Base-by-base conservation (phyloP, 2,888 invertebrate species). In the Stramonita haemastoma region DNA sequence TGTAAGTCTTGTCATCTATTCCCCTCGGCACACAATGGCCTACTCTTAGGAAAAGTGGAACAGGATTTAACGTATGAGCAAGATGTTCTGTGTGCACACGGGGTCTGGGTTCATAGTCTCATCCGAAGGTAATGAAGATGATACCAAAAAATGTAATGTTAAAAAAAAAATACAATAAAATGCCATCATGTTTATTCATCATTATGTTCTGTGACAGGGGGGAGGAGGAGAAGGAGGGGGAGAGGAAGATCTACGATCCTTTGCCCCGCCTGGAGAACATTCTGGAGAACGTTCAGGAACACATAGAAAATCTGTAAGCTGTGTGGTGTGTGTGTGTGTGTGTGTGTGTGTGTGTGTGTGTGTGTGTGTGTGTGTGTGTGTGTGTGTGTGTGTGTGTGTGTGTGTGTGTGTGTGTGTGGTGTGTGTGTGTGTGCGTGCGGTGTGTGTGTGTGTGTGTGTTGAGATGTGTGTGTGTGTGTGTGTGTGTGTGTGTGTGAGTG, bases 261-360 rank as follows among this genome's bases (percentile, higher is more conserved):
- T 89, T 89, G 60, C 88, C 93, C 32, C 86, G 84, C 19, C 89
- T 94, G 70, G 92, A 94, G 88, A 90, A 91, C 83, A 91, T 94
- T 86, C 93, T 94, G 73, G 89, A 91, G 22, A 93, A 92, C 92
- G 93, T 94, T 22, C 92, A 93, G 89, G 93, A 92, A 77, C 94
- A 95, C 90, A 91, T 93, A 81, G 93, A 94, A 86, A 90, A 91
- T 85, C 93, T 93, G 94, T 94, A 90, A 89, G 93, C 66, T 66
- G 11, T 17, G 13, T 73, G n/a, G n/a, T 73, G 66, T 73, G n/a
- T 73, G 6, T 8, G 1, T 29, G 11, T 73, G 26, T 22, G 66
- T 26, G 26, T 73, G 26, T 73, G n/a, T 13, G 11, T 73, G 26
- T 73, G 29, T 73, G 29, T n/a, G 26, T 26, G 5, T 73, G 73